Conservation (phyloP, 1,140 invertebrate genomes). For the Drosophila yakuba region DNA sequence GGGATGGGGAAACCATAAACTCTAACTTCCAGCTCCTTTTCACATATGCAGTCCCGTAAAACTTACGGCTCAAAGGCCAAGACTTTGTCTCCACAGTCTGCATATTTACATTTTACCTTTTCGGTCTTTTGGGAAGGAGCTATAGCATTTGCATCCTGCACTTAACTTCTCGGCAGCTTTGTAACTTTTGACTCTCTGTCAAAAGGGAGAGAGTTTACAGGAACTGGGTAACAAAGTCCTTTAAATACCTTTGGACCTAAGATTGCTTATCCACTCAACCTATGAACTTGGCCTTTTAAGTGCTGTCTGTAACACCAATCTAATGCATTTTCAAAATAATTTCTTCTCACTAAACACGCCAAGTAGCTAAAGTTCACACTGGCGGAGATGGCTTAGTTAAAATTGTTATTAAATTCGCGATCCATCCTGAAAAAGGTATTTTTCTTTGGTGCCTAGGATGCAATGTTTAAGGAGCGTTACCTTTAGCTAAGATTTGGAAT, state of each 20-base stretch:
- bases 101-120: conserved; percentile 48
- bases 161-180: conserved; percentile 50
- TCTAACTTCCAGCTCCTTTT: conserved; percentile 17
- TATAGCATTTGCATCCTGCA: conserved; percentile 49
- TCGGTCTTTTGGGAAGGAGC: conserved; percentile 9
- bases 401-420: no score
- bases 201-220: background rate
- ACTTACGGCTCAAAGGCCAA: conserved; percentile 25
- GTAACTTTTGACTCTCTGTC: conserved; percentile 1
- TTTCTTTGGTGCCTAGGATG: no score
- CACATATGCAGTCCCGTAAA: conserved; percentile 28
- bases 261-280: conserved; percentile 2
- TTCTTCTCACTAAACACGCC: no score
- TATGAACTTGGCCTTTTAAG: no score
- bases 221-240: background rate
- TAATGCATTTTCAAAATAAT: no score
- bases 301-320: no score
- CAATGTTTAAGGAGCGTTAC: no score
- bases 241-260: background rate
- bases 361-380: no score
- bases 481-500: no score
- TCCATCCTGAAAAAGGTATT: no score
- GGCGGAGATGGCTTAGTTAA: no score
- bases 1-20: conserved; percentile 11
- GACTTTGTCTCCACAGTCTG: conserved; percentile 14